A percentile compares a stretch with the other conserved stretches of the same genome.
phyloP scores from a whole-genome alignment of 1,140 invertebrate species.

The Hydropsyche tenuis region DNA sequence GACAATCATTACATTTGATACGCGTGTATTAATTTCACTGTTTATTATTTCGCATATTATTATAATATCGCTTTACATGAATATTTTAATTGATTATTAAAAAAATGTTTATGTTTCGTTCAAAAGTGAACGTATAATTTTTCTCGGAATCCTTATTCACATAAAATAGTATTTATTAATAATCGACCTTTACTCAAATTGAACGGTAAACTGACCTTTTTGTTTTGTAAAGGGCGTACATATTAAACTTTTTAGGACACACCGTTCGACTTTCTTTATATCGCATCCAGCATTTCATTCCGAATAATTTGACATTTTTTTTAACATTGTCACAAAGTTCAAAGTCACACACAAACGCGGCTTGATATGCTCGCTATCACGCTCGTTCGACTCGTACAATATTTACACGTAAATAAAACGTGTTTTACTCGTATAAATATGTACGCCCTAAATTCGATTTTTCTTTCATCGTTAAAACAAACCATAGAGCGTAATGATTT shows the following conservation, averaged over 20 bases:
- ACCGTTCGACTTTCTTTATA: neutral
- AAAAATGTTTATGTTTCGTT: too few species aligned
- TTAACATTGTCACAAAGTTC: neutral
- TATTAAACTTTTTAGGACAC: neutral
- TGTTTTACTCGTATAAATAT: constrained; percentile 9
- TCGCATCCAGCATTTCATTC: neutral
- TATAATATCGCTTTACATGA: too few species aligned
- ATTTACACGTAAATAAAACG: neutral
- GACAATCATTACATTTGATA: too few species aligned
- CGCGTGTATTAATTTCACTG: too few species aligned
- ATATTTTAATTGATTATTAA: too few species aligned
- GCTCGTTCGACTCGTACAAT: neutral
- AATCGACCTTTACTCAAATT: constrained; percentile 7
- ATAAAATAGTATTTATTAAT: too few species aligned
- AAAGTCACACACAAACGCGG: neutral
- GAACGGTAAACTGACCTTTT: constrained; percentile 8
- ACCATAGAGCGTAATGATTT: too few species aligned
- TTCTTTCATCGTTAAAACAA: neutral
- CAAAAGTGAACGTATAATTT: too few species aligned
- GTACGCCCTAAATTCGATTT: neutral
- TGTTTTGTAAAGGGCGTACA: neutral
- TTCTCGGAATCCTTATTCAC: too few species aligned
- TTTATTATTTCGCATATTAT: too few species aligned
- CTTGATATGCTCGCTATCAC: neutral
- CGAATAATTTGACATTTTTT: constrained; percentile 6